A percentile compares a stretch with the other conserved stretches of the same genome.
These are phyloP conservation scores for Brienomyrus longianalis DNA, from an alignment of 2,113 vertebrate species.

Conservation along the genomic window DNA sequence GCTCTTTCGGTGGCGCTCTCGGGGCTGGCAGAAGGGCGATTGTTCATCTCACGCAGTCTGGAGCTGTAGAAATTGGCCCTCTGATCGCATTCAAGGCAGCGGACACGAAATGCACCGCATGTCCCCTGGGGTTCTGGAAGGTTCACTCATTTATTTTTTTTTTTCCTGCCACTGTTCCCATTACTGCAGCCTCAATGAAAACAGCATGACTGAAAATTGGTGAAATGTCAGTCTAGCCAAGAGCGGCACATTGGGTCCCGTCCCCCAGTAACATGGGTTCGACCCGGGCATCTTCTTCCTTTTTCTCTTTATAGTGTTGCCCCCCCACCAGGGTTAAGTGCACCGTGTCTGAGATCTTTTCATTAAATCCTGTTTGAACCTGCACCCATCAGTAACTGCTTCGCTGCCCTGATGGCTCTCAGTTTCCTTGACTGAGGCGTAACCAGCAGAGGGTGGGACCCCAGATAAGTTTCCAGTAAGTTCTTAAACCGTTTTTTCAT, in stretches of 20 bases:
- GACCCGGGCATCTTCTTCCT: neutral
- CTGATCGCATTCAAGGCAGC: neutral
- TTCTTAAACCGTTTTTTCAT: neutral
- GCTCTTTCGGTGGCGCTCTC: neutral
- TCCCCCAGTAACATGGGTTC: neutral
- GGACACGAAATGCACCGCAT: neutral
- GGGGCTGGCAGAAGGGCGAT: neutral
- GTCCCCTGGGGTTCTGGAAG: neutral
- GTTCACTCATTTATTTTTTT: slow-evolving; percentile 17
- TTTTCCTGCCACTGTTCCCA: neutral
- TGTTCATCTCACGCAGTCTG: neutral
- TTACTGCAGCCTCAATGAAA: slow-evolving; percentile 21
- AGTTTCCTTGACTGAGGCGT: too few species aligned
- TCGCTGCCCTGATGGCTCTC: neutral
- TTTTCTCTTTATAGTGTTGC: neutral
- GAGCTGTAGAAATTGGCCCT: neutral
- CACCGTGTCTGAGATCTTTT: neutral
- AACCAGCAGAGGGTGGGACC: neutral
- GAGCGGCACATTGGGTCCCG: neutral
- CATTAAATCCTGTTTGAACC: neutral
- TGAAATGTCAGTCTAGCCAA: neutral
- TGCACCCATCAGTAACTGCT: neutral
- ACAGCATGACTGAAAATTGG: slow-evolving; percentile 11
- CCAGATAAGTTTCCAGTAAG: neutral
- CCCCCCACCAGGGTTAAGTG: neutral